Evolutionary conservation across 2,113 vertebrate species (phyloP).

Genomic region (Eublepharis macularius): DNA sequence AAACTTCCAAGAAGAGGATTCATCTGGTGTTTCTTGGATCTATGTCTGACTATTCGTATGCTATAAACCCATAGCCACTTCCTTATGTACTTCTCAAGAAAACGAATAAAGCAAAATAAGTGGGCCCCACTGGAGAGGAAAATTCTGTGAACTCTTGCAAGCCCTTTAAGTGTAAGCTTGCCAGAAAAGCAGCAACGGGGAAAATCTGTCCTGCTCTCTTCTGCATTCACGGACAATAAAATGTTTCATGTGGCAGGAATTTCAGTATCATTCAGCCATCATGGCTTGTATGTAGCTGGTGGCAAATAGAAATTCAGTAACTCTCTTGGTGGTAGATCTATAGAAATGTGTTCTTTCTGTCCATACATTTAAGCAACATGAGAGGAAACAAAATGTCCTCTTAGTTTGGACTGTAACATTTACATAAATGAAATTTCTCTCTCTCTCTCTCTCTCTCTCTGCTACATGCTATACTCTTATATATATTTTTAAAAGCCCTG

Average conservation of each 20-base stretch:
- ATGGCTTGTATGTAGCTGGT: background rate
- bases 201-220: background rate
- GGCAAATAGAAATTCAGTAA: background rate
- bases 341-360: background rate
- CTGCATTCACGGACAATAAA: fast-evolving
- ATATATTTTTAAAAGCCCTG: background rate
- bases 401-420: background rate
- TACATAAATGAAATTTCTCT: background rate
- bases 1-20: background rate
- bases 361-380: background rate
- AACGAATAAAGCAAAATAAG: background rate
- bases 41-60: background rate
- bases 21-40: background rate
- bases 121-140: background rate
- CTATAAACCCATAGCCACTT: background rate
- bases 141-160: background rate
- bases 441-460: background rate
- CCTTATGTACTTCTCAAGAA: background rate
- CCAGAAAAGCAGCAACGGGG: background rate
- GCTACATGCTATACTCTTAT: too few relatives aligned
- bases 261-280: background rate
- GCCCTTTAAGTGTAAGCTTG: fast-evolving
- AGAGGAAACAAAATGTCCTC: too few relatives aligned
- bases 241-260: background rate
- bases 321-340: background rate